Percentiles rank a stretch among this genome's conserved stretches.
These are phyloP conservation scores for Cerceris rybyensis DNA, from an alignment of 2,888 invertebrate species.

Conservation along the genomic window DNA sequence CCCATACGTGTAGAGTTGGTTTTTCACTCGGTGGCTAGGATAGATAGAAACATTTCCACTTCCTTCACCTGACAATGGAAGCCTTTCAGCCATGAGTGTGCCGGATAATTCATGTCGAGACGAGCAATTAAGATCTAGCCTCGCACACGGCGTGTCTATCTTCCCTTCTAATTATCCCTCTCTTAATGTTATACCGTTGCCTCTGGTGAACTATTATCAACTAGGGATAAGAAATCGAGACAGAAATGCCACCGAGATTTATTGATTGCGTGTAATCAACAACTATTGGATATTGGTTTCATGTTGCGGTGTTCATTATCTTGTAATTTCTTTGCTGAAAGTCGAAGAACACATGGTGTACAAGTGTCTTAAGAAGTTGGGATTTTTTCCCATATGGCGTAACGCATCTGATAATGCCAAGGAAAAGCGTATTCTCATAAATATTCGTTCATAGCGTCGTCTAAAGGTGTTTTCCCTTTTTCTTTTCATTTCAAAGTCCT, in stretches of 20 bases:
- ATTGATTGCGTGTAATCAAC: slow-evolving; percentile 26
- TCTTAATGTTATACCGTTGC: slow-evolving; percentile 29
- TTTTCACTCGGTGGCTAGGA: slow-evolving; percentile 47
- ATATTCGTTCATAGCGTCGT: slow-evolving; percentile 7
- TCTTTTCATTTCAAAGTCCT: background rate
- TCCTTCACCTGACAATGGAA: slow-evolving; percentile 61
- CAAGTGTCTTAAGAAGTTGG: slow-evolving; percentile 10
- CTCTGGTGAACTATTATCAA: slow-evolving; percentile 34
- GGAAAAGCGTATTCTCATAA: slow-evolving; percentile 13
- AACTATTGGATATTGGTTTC: slow-evolving; percentile 22
- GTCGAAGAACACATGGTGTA: slow-evolving; percentile 9
- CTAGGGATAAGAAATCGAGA: slow-evolving; percentile 21
- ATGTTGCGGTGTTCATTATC: slow-evolving; percentile 38
- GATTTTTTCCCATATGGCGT: slow-evolving; percentile 15
- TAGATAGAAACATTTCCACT: slow-evolving; percentile 55
- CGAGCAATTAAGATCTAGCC: slow-evolving; percentile 58
- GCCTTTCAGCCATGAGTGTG: slow-evolving; percentile 56
- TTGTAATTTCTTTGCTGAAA: slow-evolving; percentile 44
- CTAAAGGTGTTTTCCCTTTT: background rate
- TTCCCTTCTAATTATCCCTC: slow-evolving; percentile 56
- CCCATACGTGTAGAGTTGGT: slow-evolving; percentile 39
- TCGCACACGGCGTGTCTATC: slow-evolving; percentile 40
- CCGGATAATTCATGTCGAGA: slow-evolving; percentile 53
- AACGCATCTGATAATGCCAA: slow-evolving; percentile 33
- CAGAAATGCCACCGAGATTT: slow-evolving; percentile 13